Evolutionary conservation across 2,888 invertebrate genomes (phyloP).

Genomic region (Amphipyra berbera): DNA sequence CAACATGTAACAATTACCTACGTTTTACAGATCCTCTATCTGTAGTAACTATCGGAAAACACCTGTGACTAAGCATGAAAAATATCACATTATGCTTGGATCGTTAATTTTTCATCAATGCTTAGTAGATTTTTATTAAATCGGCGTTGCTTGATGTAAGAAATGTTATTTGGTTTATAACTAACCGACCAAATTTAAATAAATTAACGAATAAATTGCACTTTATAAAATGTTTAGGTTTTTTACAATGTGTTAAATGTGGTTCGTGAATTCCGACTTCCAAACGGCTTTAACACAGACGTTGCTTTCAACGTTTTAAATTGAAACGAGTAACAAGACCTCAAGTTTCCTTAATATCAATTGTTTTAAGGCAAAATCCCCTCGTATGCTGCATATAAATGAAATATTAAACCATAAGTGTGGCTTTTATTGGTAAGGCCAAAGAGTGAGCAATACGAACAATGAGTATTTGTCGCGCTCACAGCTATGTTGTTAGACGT

Average conservation of each 20-base stretch:
- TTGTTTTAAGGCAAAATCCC: constrained; percentile 42
- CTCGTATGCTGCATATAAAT: constrained; percentile 58
- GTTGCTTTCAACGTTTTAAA: constrained; percentile 18
- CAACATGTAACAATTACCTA: constrained; percentile 31
- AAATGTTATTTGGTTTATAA: no score
- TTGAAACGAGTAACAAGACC: constrained; percentile 35
- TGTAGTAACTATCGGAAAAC: constrained; percentile 28
- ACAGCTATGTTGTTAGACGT: constrained; percentile 57
- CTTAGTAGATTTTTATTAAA: neutral
- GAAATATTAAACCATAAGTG: constrained; percentile 62
- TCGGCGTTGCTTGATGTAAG: neutral
- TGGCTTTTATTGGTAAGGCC: constrained; percentile 54
- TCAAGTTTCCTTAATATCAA: constrained; percentile 31
- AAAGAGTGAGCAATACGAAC: constrained; percentile 60
- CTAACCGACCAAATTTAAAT: no score
- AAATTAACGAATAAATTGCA: no score
- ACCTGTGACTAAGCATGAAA: constrained; percentile 40
- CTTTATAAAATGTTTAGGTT: no score
- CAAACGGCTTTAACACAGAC: constrained; percentile 5
- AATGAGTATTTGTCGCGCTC: constrained; percentile 61
- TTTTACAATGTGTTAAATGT: neutral
- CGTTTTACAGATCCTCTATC: constrained; percentile 45
- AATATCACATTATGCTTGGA: constrained; percentile 11
- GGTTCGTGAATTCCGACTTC: no score
- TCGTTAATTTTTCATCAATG: constrained; percentile 17